Percentiles rank a stretch among this genome's conserved stretches.
Evolutionary conservation across 2,113 vertebrate genomes (phyloP).

Genomic region (Gorsachius goisagi): DNA sequence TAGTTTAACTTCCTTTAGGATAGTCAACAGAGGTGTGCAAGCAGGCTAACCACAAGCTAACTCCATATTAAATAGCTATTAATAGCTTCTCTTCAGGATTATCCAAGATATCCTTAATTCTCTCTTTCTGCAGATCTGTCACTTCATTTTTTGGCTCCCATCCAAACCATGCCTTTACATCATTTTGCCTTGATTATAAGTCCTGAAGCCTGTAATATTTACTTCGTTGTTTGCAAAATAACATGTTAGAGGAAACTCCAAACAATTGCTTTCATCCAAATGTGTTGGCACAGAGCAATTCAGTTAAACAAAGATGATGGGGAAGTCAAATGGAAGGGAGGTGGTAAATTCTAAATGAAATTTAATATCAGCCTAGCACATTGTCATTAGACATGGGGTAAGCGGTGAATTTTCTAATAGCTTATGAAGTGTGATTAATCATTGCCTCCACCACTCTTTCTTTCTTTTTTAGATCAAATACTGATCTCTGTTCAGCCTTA

Average conservation of each 20-base stretch:
- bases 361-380: conserved; percentile 11
- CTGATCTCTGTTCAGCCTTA: conserved; percentile 11
- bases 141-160: background rate
- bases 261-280: background rate
- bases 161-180: background rate
- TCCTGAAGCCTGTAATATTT: background rate
- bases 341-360: background rate
- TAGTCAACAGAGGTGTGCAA: background rate
- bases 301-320: background rate
- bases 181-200: background rate
- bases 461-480: conserved; percentile 18
- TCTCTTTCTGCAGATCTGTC: background rate
- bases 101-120: background rate
- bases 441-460: background rate
- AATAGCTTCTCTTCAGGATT: background rate
- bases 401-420: background rate
- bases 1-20: background rate
- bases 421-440: conserved; percentile 2
- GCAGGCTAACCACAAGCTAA: background rate
- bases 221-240: background rate
- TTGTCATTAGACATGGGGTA: background rate
- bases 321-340: background rate
- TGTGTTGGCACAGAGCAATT: background rate
- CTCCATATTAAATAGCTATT: background rate
- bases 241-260: background rate